These are phyloP conservation scores for Cliona cf. orientalis DNA, from an alignment of 37 sponge, comb jelly and placozoan genomes.

Conservation along the genomic window DNA sequence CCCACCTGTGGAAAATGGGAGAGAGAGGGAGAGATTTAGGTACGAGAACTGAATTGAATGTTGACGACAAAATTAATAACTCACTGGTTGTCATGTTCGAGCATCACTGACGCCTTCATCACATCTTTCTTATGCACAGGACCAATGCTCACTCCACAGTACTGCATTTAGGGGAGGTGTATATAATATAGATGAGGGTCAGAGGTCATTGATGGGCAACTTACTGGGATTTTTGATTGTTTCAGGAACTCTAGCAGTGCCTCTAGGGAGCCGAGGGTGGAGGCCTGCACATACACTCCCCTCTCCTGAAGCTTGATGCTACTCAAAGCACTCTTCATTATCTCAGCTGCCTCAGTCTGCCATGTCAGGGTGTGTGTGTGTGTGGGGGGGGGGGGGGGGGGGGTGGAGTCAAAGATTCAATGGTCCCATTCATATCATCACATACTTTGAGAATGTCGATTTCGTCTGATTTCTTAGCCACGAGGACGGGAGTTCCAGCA, in stretches of 20 bases:
- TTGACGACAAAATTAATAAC: slow-evolving; percentile 4
- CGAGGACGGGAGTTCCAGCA: slow-evolving; percentile 91
- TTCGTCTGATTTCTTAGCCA: slow-evolving; percentile 92
- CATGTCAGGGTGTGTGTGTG: not conserved
- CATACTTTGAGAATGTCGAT: slow-evolving; percentile 83
- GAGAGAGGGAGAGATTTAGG: no score
- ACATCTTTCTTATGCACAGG: slow-evolving; percentile 99
- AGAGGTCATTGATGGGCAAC: not conserved
- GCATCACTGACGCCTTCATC: slow-evolving; percentile 95
- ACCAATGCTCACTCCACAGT: slow-evolving; percentile 90
- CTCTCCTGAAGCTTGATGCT: slow-evolving; percentile 83
- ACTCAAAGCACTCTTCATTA: slow-evolving; percentile 70
- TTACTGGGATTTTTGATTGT: slow-evolving; percentile 94
- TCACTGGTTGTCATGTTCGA: slow-evolving; percentile 94
- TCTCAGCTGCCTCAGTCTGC: slow-evolving; percentile 72
- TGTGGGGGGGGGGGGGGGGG: not conserved
- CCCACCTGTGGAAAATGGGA: slow-evolving; percentile 80
- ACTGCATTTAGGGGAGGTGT: slow-evolving; percentile 38
- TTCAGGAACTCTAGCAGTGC: slow-evolving; percentile 96
- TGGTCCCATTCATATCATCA: not conserved
- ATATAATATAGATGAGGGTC: not conserved
- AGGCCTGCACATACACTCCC: slow-evolving; percentile 99
- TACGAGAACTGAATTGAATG: not conserved
- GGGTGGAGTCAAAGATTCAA: not conserved
- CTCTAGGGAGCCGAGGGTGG: slow-evolving; percentile 97